Evolutionary conservation across 2,888 invertebrate species (phyloP).

Genomic region (Zelleria hepariella): DNA sequence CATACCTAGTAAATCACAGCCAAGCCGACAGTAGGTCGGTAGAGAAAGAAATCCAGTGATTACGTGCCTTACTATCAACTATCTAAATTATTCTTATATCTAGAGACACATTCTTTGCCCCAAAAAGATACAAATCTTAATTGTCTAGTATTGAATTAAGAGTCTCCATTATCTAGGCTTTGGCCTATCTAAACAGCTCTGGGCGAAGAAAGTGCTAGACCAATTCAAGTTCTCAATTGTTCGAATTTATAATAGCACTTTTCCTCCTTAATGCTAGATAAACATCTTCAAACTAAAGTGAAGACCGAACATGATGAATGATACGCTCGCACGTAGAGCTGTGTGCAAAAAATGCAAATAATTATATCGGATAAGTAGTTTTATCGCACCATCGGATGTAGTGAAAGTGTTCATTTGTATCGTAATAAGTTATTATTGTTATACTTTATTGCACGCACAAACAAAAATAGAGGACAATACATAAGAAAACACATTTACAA

Average conservation of each 20-base stretch:
- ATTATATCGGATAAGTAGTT: background rate
- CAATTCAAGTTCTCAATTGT: background rate
- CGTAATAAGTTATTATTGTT: background rate
- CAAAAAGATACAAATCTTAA: background rate
- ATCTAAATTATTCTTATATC: background rate
- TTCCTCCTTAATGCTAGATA: background rate
- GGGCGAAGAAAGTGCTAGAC: background rate
- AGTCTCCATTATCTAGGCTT: background rate
- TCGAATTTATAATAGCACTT: background rate
- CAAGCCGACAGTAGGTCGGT: no score
- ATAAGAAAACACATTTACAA: no score
- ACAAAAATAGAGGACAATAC: no score
- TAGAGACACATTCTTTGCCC: background rate
- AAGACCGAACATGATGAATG: background rate
- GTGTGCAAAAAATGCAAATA: background rate
- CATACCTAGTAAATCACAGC: no score
- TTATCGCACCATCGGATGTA: background rate
- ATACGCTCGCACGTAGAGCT: background rate
- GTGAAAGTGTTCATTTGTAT: background rate
- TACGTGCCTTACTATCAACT: background rate
- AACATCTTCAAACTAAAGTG: background rate
- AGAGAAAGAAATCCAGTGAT: no score
- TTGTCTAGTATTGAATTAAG: background rate
- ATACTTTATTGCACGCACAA: no score
- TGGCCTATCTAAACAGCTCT: background rate